Evolutionary conservation across 2,888 invertebrate species (phyloP), one percentile per base, ranked within the genome.

Genomic region (Falcaria lacertinaria): DNA sequence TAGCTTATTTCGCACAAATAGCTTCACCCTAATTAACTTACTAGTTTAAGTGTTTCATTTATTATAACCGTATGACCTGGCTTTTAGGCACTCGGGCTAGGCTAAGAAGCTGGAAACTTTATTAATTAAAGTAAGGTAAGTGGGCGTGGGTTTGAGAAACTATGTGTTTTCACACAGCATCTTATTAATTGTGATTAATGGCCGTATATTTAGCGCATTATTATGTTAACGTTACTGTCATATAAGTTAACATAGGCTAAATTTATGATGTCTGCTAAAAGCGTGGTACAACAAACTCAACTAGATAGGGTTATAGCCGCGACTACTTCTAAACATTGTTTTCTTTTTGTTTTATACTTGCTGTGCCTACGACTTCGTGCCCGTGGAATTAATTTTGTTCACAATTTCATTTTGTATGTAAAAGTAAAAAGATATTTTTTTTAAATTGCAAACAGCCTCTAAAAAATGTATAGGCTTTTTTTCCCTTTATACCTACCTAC

Each of bases 1-100:
- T 50, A 43, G 50, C 50, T 52, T 50, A 52, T 54, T 52, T 50
- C 45, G 50, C 48, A 41, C 13, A 52, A 54, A 54, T 54, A 52
- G 50, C 52, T 48, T 54, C 47, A 42, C 54, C 44, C 54, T 52
- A 52, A 52, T 54, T 54, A 54, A 52, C 52, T 54, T 47, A 50
- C 41, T 36, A 41, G 43, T 44, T 47, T 42, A 42, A 50, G 46
- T 46, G 45, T 35, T 50, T 48, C 45, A 49, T 49, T 52, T 50
- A 48, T 54, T 42, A 52, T 46, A 46, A 46, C 40, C 42, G 47
- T 48, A 50, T 50, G 50, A 52, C 52, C 50, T 50, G 43, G 44
- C 42, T 43, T 51, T 48, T 39, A 16, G 47, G 39, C 15, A 34
- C 34, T 33, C 17, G 33, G 33, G 44, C 47, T 45, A 47, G 47